Base-by-base conservation (phyloP, 2,113 vertebrate species). In the Chionodraco myersi region DNA sequence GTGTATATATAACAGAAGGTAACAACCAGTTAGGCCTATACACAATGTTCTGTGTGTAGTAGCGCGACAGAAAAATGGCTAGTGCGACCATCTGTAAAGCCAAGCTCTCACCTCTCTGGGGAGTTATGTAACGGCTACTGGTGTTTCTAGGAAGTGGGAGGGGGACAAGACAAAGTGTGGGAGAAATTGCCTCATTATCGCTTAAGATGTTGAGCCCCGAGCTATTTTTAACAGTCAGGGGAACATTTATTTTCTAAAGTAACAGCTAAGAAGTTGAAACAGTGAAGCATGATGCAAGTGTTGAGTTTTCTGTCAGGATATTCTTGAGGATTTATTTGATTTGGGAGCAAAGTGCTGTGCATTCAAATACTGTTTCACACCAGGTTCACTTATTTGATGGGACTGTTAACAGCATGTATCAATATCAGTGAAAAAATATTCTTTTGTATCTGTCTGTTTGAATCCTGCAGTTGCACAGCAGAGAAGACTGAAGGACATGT, bases 51-150 rank as follows among this genome's bases (percentile, higher is more conserved):
- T 74, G 59, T 69, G 74, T 70, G 36, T n/a, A 75, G 62, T 56
- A 75, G 44, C 69, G 64, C 3, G 1, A 36, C 26, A 75, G 51
- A 60, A 58, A 62, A 64, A 61, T 16, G 57, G 58, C 79, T 80
- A 78, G 58, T 77, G 80, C 79, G 80, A 74, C 82, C 82, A 86
- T 88, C 82, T 87, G 84, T 72, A 56, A 34, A 68, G 88, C 59
- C 76, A 62, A 67, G 77, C 75, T 80, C 79, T 77, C 54, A 65
- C 14, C 69, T 81, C 88, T 66, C 85, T 21, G 67, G 82, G 80
- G 87, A 83, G 49, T 93, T 92, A 87, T 66, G 67, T 75, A 91
- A 92, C 52, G 11, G 64, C 81, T 80, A 41, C 70, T 77, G 75
- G 83, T 83, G 58, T 75, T 84, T 81, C 76, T 82, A 58, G 69